phyloP scores from a whole-genome alignment of 2,888 invertebrate genomes.

The Neocrepidodera transversa region DNA sequence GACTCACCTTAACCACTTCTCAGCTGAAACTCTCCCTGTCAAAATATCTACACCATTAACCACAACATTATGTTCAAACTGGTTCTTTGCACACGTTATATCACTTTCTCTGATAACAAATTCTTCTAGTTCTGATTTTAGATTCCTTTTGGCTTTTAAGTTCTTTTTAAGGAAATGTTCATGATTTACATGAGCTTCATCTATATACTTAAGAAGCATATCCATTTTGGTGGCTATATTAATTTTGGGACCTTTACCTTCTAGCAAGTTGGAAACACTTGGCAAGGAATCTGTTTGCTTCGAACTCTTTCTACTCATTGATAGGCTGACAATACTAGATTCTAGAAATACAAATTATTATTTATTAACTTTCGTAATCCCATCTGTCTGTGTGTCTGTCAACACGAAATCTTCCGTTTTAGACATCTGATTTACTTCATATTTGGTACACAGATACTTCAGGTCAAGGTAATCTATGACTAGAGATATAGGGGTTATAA shows the following conservation, averaged over 20 bases:
- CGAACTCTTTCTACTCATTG: too few relatives aligned
- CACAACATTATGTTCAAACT: conserved; percentile 64
- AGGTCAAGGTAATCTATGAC: too few relatives aligned
- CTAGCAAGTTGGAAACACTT: conserved; percentile 22
- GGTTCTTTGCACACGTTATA: conserved; percentile 60
- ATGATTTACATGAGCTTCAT: conserved; percentile 42
- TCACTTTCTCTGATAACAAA: conserved; percentile 63
- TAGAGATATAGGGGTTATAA: too few relatives aligned
- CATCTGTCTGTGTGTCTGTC: too few relatives aligned
- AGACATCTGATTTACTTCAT: too few relatives aligned
- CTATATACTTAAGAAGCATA: conserved; percentile 46
- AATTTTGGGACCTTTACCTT: conserved; percentile 41
- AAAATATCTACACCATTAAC: conserved; percentile 60
- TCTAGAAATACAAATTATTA: too few relatives aligned
- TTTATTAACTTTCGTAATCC: too few relatives aligned
- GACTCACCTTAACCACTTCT: conserved; percentile 55
- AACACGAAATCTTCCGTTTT: too few relatives aligned
- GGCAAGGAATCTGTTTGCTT: conserved; percentile 2
- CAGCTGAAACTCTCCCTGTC: conserved; percentile 69
- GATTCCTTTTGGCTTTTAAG: conserved; percentile 39
- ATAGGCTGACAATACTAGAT: too few relatives aligned
- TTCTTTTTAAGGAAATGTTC: conserved; percentile 41
- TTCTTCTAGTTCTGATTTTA: conserved; percentile 59
- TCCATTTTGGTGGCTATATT: conserved; percentile 47
- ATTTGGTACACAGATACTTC: too few relatives aligned